phyloP scores from a whole-genome alignment of 2,797 vertebrate species.

The Chelon labrosus region DNA sequence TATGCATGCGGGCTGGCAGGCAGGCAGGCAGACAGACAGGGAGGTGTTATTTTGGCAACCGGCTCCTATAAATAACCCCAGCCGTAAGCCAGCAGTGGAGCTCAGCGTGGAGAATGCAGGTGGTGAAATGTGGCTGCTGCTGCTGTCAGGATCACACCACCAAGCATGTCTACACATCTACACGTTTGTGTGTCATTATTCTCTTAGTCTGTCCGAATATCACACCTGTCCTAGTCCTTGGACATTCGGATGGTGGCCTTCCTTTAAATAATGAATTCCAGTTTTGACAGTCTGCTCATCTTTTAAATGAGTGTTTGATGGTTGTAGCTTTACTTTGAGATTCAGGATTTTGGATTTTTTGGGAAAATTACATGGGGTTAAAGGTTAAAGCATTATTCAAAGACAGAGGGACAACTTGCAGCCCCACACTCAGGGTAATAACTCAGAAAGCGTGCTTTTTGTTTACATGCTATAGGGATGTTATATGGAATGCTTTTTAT shows the following conservation, averaged over 20 bases:
- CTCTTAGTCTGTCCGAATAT: background rate
- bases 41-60: constrained; percentile 82
- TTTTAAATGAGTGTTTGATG: background rate
- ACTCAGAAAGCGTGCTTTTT: no score
- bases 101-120: constrained; percentile 59
- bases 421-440: no score
- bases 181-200: background rate
- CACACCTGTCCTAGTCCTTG: background rate
- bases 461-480: background rate
- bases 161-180: background rate
- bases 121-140: constrained; percentile 67
- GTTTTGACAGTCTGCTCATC: background rate
- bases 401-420: no score
- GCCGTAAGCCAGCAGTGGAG: constrained; percentile 67
- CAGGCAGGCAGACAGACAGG: constrained; percentile 49
- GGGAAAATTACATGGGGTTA: no score
- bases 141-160: constrained; percentile 46
- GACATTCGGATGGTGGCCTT: background rate
- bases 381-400: no score
- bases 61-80: constrained; percentile 84
- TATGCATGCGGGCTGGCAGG: constrained; percentile 18
- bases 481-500: background rate
- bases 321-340: no score
- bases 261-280: background rate
- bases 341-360: background rate